A percentile compares a stretch with the other conserved stretches of the same genome.
Evolutionary conservation across 2,797 vertebrate species (phyloP).

Genomic region (Knipowitschia caucasica): DNA sequence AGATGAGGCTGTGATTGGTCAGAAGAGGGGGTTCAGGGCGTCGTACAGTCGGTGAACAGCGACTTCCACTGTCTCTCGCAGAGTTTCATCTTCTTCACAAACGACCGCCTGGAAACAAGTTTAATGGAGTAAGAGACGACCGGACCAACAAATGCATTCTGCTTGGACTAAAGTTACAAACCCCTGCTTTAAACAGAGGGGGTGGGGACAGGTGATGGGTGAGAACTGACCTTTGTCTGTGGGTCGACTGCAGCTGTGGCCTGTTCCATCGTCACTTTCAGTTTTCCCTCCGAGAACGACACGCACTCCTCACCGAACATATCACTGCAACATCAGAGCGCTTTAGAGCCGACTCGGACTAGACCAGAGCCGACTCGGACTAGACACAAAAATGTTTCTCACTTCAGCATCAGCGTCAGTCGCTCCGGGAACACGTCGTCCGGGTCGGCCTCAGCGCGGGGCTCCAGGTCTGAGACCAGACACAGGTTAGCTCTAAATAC

Average conservation of each 20-base stretch:
- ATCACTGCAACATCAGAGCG: constrained; percentile 70
- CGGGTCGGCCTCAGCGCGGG: constrained; percentile 77
- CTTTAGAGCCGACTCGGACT: neutral
- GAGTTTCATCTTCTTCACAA: constrained; percentile 86
- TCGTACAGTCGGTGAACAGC: constrained; percentile 89
- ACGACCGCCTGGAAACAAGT: constrained; percentile 74
- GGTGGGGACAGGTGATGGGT: constrained; percentile 57
- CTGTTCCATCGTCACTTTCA: constrained; percentile 86
- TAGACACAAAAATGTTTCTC: too few relatives aligned
- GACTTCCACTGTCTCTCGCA: constrained; percentile 91
- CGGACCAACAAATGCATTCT: too few relatives aligned
- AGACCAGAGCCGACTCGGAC: too few relatives aligned
- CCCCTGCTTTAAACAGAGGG: too few relatives aligned
- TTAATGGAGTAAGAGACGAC: neutral
- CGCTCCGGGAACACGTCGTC: constrained; percentile 85
- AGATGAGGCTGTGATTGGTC: constrained; percentile 49
- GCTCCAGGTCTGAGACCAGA: constrained; percentile 67
- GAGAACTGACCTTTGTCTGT: constrained; percentile 56
- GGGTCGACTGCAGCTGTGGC: constrained; percentile 80
- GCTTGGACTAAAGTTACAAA: too few relatives aligned
- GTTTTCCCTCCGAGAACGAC: constrained; percentile 74
- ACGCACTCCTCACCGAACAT: constrained; percentile 94
- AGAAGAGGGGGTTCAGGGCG: constrained; percentile 81
- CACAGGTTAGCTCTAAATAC: too few relatives aligned
- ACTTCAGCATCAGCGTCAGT: constrained; percentile 93